Base-by-base conservation (phyloP, 2,113 vertebrate genomes). In the Pelecanus crispus region DNA sequence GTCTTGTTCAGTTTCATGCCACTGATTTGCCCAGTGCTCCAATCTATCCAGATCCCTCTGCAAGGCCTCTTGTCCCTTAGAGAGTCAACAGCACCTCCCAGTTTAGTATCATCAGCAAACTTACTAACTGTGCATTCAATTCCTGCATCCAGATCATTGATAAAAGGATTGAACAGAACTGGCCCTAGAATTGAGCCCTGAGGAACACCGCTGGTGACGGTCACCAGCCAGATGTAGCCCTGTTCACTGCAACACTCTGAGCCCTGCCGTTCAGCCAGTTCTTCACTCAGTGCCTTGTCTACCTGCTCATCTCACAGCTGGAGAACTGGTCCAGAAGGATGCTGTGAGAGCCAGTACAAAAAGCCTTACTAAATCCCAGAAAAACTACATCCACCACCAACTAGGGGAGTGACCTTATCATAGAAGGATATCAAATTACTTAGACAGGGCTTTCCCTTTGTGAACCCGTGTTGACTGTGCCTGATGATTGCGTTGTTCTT, bases 401-500 rank as follows among this genome's bases (percentile, higher is more conserved):
- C 20, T 22, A n/a, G 58, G 20, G 1, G 21, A 13, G 34, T n/a
- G 34, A 59, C 34, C 21, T 24, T 59, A 59, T 24, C 4, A 6
- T n/a, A n/a, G 34, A 15, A 59, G 58, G 58, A 22, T 59, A 59
- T 59, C 20, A 59, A 49, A 44, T 44, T 44, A 44, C 11, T 44
- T 44, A 44, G 42, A 13, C 42, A 44, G 42, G 42, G 42, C 42
- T 44, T 44, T 44, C 42, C 13, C 42, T 44, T 44, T 44, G 42
- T 44, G 42, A 44, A 44, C 34, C 12, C 6, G 21, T 0, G 0
- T 38, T 34, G 63, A 22, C 9, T 5, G 1, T 78, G 42, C 40
- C 14, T 42, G 42, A 84, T 63, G 26, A 56, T 18, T 22, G 26
- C n/a, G 42, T 42, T 77, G 47, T 49, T 70, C 77, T 90, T 62